Evolutionary conservation across 2,113 vertebrate species (phyloP).

Genomic region (Anoplopoma fimbria): DNA sequence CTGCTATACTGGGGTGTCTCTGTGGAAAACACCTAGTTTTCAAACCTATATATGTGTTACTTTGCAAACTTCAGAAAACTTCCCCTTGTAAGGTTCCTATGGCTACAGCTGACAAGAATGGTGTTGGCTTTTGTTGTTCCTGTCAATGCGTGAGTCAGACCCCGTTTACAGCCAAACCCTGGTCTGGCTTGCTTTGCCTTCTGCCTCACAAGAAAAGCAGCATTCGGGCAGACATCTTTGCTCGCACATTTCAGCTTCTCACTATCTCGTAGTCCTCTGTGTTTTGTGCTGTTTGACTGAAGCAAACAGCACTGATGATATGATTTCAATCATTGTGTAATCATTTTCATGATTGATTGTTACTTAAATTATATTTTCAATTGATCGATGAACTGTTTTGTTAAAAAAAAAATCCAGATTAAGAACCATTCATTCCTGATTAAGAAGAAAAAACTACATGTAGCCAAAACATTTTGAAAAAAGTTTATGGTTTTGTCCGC

Average conservation of each 20-base stretch:
- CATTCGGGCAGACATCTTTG: constrained; percentile 20
- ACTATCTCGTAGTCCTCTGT: constrained; percentile 16
- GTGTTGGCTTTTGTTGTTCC: constrained; percentile 56
- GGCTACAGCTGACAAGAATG: constrained; percentile 34
- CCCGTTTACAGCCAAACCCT: constrained; percentile 40
- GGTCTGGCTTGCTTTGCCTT: constrained; percentile 28
- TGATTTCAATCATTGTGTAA: background rate
- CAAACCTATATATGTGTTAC: background rate
- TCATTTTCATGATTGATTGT: background rate
- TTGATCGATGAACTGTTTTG: background rate
- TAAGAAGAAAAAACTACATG: background rate
- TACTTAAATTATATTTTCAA: background rate
- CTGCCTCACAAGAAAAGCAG: constrained; percentile 43
- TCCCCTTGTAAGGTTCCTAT: constrained; percentile 24
- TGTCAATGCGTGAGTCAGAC: constrained; percentile 58
- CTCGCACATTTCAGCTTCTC: constrained; percentile 41
- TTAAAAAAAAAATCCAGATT: background rate
- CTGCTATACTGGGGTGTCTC: background rate
- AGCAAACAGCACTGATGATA: background rate
- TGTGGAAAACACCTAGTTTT: background rate
- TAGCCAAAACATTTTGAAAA: too few relatives aligned
- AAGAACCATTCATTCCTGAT: background rate
- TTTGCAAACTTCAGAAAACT: constrained; percentile 18
- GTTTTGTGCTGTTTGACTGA: constrained; percentile 14
- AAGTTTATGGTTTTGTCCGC: background rate